Base-by-base conservation (phyloP, 2,113 vertebrate genomes). In the Excalfactoria chinensis region DNA sequence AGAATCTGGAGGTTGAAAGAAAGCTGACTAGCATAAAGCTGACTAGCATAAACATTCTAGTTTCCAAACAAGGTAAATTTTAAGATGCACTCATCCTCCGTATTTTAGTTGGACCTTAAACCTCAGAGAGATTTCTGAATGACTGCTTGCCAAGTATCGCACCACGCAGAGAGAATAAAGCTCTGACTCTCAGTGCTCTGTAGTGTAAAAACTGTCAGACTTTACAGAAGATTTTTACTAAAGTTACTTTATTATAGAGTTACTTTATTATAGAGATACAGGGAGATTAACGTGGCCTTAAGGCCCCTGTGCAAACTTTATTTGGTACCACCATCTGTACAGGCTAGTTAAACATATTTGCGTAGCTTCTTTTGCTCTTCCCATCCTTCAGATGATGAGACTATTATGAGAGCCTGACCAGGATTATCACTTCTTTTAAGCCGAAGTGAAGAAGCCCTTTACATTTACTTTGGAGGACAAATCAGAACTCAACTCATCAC, bases 231-330 rank as follows among this genome's bases (percentile, higher is more conserved):
- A 81, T 86, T 93, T 53, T 86, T 68, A 80, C 60, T 78, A 56
- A 81, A 93, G 63, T 84, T n/a, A 71, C 69, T 91, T 95, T 59
- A 83, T 59, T 91, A 86, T 63, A n/a, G n/a, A 93, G 63, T 84
- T n/a, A 71, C 69, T 91, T 95, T 59, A 83, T 59, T 91, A 66
- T 78, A 91, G 49, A 93, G 55, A 60, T 76, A 58, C 55, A 73
- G 72, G 59, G 88, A 93, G 43, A 93, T 86, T 81, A 94, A 83
- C 35, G 70, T 7, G 32, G 60, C 43, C 69, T 83, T 46, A 60
- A 40, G 93, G 75, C 32, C 41, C 44, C 58, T 37, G 15, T 73
- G 53, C 46, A 32, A 60, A 48, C 32, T 89, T 64, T 68, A 93
- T 66, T 90, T 73, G 56, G 44, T 68, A 74, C 43, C 70, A 40